Conservation (phyloP, 2,888 invertebrate species). For the Phoenoteleia sp. region DNA sequence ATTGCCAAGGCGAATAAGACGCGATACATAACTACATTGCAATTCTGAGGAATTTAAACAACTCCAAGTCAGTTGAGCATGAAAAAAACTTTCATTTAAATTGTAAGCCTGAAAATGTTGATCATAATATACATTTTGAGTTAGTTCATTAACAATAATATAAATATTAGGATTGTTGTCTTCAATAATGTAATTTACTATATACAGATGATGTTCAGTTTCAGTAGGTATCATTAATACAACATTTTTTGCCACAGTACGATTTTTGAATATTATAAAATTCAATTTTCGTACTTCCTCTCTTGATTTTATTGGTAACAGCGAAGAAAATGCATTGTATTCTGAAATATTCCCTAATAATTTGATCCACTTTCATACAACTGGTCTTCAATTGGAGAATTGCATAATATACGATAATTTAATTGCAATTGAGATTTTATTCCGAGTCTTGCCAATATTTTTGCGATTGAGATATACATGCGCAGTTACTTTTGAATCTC, state of each 20-base stretch:
- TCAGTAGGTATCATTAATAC: not conserved
- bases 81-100: not conserved
- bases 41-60: too few species aligned
- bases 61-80: too few species aligned
- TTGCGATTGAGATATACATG: slow-evolving; percentile 42
- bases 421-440: slow-evolving; percentile 55
- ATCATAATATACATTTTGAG: not conserved
- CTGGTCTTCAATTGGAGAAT: not conserved
- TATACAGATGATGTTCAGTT: not conserved
- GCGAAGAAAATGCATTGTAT: too few species aligned
- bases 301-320: too few species aligned
- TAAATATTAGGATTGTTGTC: not conserved
- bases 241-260: too few species aligned
- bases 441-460: slow-evolving; percentile 67
- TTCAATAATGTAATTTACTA: not conserved
- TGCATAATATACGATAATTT: slow-evolving; percentile 32
- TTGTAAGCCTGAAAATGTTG: not conserved
- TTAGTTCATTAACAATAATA: not conserved
- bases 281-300: too few species aligned
- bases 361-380: not conserved
- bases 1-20: too few species aligned
- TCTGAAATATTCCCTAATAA: too few species aligned
- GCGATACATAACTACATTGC: too few species aligned
- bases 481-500: slow-evolving; percentile 55
- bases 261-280: too few species aligned